A percentile compares a stretch with the other conserved stretches of the same genome.
These are phyloP conservation scores for Delphinus delphis DNA, from an alignment of 2,113 vertebrate species.

Conservation along the genomic window DNA sequence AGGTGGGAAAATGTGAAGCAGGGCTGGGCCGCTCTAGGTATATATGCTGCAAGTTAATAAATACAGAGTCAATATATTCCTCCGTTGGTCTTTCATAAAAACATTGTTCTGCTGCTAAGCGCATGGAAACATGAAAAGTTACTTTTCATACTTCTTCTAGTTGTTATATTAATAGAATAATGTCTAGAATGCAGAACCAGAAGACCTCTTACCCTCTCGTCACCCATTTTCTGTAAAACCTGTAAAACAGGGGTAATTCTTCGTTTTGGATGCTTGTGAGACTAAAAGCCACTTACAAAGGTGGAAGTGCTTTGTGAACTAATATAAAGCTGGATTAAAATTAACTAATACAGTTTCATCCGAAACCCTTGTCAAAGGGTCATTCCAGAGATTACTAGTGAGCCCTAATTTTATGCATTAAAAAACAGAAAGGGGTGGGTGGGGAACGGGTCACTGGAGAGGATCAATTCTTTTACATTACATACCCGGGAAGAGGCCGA, in stretches of 20 bases:
- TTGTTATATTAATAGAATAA: neutral
- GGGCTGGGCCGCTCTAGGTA: neutral
- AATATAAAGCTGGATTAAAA: constrained; percentile 3
- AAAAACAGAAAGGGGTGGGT: neutral
- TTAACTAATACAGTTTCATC: neutral
- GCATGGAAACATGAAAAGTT: neutral
- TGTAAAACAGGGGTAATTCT: neutral
- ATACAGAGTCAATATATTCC: neutral
- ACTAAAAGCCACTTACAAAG: neutral
- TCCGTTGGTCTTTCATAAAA: neutral
- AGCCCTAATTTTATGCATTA: constrained; percentile 35
- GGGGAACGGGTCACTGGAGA: neutral
- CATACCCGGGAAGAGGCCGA: neutral
- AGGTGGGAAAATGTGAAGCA: neutral
- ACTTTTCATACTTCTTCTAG: neutral
- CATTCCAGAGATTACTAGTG: neutral
- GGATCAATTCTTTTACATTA: neutral
- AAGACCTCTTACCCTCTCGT: constrained; percentile 3
- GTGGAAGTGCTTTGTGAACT: neutral
- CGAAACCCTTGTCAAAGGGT: neutral
- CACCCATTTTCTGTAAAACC: neutral
- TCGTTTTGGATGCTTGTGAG: neutral
- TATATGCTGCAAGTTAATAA: neutral
- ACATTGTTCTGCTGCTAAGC: neutral
- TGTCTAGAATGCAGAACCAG: neutral